phyloP scores from a whole-genome alignment of 2,113 vertebrate genomes.

The Machaerirhynchus nigripectus region DNA sequence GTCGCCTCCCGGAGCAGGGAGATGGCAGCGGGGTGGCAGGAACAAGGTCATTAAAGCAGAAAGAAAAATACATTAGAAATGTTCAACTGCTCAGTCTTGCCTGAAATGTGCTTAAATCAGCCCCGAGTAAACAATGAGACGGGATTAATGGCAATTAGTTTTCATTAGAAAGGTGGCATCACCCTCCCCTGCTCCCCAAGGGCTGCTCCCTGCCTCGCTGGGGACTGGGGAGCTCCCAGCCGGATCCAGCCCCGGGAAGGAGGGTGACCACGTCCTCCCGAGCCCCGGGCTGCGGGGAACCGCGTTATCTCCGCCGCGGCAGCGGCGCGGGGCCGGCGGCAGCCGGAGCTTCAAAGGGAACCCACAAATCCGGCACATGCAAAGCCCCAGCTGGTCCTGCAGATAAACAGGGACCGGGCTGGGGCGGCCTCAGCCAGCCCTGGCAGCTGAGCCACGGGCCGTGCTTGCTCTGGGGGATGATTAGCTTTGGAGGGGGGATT shows the following conservation, averaged over 20 bases:
- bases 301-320: not conserved
- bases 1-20: not conserved
- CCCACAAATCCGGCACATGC: slow-evolving; percentile 53
- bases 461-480: fast-evolving
- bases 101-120: slow-evolving; percentile 64
- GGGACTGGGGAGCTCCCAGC: not conserved
- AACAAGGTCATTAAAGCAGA: slow-evolving; percentile 49
- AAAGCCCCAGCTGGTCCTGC: not conserved
- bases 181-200: not conserved
- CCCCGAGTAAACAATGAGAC: slow-evolving; percentile 48
- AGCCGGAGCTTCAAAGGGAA: slow-evolving; percentile 59
- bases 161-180: slow-evolving; percentile 22
- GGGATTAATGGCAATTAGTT: slow-evolving; percentile 57
- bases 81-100: slow-evolving; percentile 56
- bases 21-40: not conserved
- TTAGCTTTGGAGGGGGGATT: fast-evolving
- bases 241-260: not conserved
- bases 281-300: not conserved
- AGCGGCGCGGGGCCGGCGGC: slow-evolving; percentile 5
- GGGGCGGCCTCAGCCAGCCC: not conserved
- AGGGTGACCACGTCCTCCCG: not conserved
- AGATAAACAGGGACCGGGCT: not conserved
- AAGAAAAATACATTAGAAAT: slow-evolving; percentile 53
- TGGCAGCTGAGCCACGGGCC: not conserved
- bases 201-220: not conserved